Conservation (phyloP, 2,797 vertebrate genomes). For the Cuculus canorus region DNA sequence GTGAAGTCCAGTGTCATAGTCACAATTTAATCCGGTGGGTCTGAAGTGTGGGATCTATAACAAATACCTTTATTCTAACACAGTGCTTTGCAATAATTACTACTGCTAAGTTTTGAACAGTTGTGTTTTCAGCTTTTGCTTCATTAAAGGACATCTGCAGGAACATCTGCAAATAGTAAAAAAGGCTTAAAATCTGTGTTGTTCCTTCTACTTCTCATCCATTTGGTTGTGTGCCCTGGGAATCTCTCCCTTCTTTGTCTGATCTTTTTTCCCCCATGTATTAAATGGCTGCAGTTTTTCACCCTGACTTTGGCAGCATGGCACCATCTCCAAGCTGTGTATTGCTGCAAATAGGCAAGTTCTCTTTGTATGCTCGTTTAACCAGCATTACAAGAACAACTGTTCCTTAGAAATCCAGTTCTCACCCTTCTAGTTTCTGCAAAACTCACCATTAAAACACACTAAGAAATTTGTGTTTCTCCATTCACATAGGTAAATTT, state of each 20-base stretch:
- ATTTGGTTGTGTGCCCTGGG: background rate
- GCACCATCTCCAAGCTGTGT: background rate
- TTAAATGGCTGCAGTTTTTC: background rate
- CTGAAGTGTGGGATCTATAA: background rate
- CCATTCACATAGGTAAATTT: background rate
- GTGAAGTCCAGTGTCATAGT: background rate
- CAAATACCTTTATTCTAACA: background rate
- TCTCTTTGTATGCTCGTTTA: background rate
- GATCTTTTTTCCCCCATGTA: rapidly evolving
- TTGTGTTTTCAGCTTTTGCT: background rate
- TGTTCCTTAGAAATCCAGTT: background rate
- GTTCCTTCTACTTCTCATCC: background rate
- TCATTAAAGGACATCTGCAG: background rate
- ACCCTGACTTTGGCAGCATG: background rate
- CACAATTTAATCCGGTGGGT: background rate
- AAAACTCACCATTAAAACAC: background rate
- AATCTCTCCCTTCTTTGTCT: background rate
- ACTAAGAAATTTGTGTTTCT: background rate
- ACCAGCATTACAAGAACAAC: background rate
- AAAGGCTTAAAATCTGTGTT: background rate
- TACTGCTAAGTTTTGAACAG: background rate
- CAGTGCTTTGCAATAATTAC: background rate
- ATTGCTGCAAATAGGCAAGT: background rate
- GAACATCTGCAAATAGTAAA: background rate
- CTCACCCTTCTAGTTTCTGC: background rate